Evolutionary conservation across 2,797 vertebrate species (phyloP), one percentile per base, ranked within the genome.

Genomic region (Macrochelys suwanniensis): DNA sequence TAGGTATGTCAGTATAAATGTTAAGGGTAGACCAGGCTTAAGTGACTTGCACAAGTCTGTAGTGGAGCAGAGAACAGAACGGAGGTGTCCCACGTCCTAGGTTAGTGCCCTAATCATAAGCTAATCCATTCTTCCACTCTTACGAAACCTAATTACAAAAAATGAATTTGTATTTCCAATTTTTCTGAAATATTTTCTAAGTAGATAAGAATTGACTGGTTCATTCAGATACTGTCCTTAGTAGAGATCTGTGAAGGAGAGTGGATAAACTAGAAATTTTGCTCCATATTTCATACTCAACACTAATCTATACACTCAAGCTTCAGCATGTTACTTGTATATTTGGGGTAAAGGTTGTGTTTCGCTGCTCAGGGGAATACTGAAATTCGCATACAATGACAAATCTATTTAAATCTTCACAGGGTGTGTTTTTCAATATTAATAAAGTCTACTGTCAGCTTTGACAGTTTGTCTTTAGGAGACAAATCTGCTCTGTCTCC

Each of bases 281-380:
- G 57, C 54, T 80, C 93, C 57, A 89, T 68, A 88, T 87, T 87
- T 92, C 33, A 3, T 45, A 25, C 1, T 45, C 3, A 68, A 87
- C 54, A 85, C 37, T 42, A 92, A 96, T 94, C 85, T 91, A 21
- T 2, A 68, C 77, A 82, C 88, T 88, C 82, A 94, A 91, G 54
- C 93, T 87, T 71, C 85, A 94, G 93, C 85, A 93, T 0, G 0
- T 68, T 84, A 93, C 17, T 47, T 90, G 77, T 84, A 89, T 89
- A 65, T 71, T 97, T 90, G 57, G 87, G 96, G 79, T 92, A 91
- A 96, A 90, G 85, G 93, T n/a, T 88, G 37, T 57, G n/a, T 92
- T 96, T 90, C 88, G 96, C 89, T 97, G 87, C 87, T 90, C 89
- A 56, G 26, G 79, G 47, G 49, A 90, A 91, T 54, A 91, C n/a